Base-by-base conservation (phyloP, 2,888 invertebrate genomes). In the Pandemis corylana region DNA sequence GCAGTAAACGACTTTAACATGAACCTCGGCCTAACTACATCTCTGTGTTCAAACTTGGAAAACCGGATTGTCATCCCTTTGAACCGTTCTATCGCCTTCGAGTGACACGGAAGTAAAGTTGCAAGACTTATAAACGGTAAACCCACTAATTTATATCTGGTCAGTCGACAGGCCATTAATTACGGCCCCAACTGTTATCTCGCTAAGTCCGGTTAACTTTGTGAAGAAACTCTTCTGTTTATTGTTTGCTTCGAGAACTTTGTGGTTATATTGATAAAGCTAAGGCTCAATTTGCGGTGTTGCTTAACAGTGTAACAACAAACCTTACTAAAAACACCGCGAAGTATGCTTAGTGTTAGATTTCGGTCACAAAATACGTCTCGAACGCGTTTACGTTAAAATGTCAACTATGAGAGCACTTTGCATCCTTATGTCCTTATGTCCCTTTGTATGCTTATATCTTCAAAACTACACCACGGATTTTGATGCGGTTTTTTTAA, bases 171-270 rank as follows among this genome's bases (percentile, higher is more conserved):
- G 69, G n/a, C 44, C 70, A 74, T 74, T 70, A 61, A 74, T 74
- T 74, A 74, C 42, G 15, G 72, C 5, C 74, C 74, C 69, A 62
- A 66, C 65, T 74, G 66, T 64, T 73, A 69, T 74, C 73, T 61
- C 15, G 7, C 28, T 36, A 59, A 44, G 73, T 49, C 46, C 12
- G 46, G 67, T 68, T 42, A 68, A 68, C 56, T 68, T 56, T 65
- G 44, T 20, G 42, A 41, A 36, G 41, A 56, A 68, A 68, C 67
- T 68, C 51, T 41, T 51, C 15, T 67, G 42, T 53, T 15, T 42
- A 42, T 51, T 53, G 56, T 68, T 68, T 68, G 20, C 7, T 20
- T 9, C 28, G 4, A 20, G 53, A 56, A 15, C 53, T 9, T 7
- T 7, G 53, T 20, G 15, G 15, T 15, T 9, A 56, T 51, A 15